phyloP scores from a whole-genome alignment of 2,888 invertebrate species.

The Tinea pellionella region DNA sequence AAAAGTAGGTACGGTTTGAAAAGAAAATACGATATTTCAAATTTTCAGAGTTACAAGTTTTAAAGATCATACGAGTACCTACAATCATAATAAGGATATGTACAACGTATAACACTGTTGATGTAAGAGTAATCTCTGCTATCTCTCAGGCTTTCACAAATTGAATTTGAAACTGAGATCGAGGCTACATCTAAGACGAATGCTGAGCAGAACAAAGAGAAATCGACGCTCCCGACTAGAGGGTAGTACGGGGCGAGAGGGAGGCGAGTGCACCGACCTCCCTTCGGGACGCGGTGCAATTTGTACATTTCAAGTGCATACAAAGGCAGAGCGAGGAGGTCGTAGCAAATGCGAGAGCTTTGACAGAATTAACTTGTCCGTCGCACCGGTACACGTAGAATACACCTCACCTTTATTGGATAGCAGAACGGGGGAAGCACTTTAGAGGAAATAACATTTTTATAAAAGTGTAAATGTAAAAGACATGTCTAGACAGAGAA shows the following conservation, averaged over 20 bases:
- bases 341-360: slow-evolving; percentile 42
- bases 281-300: slow-evolving; percentile 60
- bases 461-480: neutral
- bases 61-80: neutral
- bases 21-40: neutral
- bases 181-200: slow-evolving; percentile 61
- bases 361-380: slow-evolving; percentile 68
- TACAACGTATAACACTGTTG: neutral
- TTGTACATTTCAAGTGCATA: slow-evolving; percentile 70
- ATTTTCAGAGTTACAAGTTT: neutral
- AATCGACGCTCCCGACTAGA: slow-evolving; percentile 55
- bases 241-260: slow-evolving; percentile 31
- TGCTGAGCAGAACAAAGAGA: slow-evolving; percentile 58
- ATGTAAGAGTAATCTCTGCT: slow-evolving; percentile 8
- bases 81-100: neutral
- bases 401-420: slow-evolving; percentile 49
- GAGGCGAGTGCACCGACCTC: slow-evolving; percentile 57
- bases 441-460: slow-evolving; percentile 20
- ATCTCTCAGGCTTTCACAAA: neutral
- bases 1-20: neutral
- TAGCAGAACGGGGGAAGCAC: slow-evolving; percentile 36
- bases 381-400: slow-evolving; percentile 28
- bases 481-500: neutral
- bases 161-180: slow-evolving; percentile 61
- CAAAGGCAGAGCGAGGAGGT: slow-evolving; percentile 64